Evolutionary conservation across 2,888 invertebrate genomes (phyloP).

Genomic region (Nomada goodeniana): DNA sequence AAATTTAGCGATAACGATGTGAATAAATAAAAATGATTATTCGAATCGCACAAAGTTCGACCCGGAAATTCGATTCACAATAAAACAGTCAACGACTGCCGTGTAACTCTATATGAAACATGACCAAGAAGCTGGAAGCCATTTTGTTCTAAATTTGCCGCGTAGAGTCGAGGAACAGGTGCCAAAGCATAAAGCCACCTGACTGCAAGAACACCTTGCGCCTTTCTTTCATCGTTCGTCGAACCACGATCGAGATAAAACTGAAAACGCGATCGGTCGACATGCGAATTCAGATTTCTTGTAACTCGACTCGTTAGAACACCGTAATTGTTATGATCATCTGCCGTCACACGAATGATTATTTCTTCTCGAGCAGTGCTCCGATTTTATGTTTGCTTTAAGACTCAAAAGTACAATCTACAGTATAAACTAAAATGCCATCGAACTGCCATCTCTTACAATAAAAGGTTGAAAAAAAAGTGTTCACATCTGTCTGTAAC

Average conservation of each 20-base stretch:
- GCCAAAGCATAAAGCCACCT: constrained; percentile 75
- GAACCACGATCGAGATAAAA: constrained; percentile 45
- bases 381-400: no score
- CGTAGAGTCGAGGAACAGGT: constrained; percentile 72
- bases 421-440: no score
- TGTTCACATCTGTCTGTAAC: no score
- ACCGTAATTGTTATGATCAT: neutral
- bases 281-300: constrained; percentile 36
- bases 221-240: constrained; percentile 61
- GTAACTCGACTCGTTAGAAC: neutral
- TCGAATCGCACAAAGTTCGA: no score
- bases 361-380: no score
- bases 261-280: neutral
- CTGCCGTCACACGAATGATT: neutral
- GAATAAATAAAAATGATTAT: no score
- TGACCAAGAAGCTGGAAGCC: neutral
- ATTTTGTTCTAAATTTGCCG: constrained; percentile 36
- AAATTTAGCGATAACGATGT: no score
- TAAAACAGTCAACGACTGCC: no score
- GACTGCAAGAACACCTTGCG: constrained; percentile 77
- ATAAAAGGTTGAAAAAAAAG: no score
- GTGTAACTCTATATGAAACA: neutral
- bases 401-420: no score
- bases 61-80: no score
- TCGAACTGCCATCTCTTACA: no score